Percentiles rank a stretch among this genome's conserved stretches.
Evolutionary conservation across 2,113 vertebrate species (phyloP).

Genomic region (Dicaeum eximium): DNA sequence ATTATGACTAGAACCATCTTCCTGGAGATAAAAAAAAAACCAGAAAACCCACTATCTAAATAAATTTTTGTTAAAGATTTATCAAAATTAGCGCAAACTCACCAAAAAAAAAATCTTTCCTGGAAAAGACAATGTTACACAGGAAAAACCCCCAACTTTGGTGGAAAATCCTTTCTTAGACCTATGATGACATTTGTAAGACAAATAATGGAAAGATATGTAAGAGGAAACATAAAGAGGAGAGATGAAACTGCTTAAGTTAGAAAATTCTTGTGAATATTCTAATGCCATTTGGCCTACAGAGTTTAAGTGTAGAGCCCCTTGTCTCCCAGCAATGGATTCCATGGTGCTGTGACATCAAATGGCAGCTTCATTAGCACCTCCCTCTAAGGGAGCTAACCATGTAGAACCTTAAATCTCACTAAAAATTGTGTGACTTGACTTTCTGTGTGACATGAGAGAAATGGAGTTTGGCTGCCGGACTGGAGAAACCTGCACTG

Average conservation of each 20-base stretch:
- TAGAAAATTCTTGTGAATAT: neutral
- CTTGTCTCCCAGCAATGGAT: neutral
- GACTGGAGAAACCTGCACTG: neutral
- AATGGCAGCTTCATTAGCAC: neutral
- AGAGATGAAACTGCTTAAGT: neutral
- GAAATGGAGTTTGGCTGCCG: neutral
- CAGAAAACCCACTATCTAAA: neutral
- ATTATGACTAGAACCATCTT: neutral
- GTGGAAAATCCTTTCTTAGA: neutral
- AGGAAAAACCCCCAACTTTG: fast-evolving
- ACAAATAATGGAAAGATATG: neutral
- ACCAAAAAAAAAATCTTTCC: neutral
- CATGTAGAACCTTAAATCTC: neutral
- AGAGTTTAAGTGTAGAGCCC: neutral
- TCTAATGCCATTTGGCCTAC: neutral
- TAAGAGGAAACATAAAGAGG: neutral
- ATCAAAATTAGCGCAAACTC: neutral
- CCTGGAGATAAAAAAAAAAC: neutral
- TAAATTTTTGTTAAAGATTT: neutral
- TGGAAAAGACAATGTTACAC: neutral
- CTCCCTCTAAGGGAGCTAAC: neutral
- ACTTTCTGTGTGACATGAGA: fast-evolving
- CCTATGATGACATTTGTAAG: neutral
- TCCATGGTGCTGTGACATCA: neutral
- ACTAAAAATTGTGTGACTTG: neutral